phyloP scores from a whole-genome alignment of 2,797 vertebrate genomes.

The Spatula clypeata region DNA sequence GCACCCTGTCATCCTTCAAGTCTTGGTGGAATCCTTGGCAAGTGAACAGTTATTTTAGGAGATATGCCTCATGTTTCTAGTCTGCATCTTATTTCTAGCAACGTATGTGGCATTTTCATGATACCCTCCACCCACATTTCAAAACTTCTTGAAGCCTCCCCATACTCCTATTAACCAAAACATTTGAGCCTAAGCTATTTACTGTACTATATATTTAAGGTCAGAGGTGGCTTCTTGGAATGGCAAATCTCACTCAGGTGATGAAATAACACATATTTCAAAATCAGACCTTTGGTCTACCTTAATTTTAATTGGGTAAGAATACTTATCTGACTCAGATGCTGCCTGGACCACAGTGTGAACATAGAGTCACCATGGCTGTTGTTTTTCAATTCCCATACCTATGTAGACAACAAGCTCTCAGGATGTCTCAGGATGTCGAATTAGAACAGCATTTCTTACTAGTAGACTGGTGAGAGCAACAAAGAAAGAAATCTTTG shows the following conservation, averaged over 20 bases:
- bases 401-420: neutral
- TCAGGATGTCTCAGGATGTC: neutral
- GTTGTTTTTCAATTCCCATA: neutral
- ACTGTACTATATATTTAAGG: fast-evolving
- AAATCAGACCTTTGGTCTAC: fast-evolving
- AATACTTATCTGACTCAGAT: neutral
- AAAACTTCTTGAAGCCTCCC: neutral
- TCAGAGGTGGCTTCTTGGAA: neutral
- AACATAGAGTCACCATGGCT: neutral
- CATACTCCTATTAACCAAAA: neutral
- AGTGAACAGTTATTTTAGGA: constrained; percentile 37
- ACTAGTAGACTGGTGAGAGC: neutral
- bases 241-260: neutral
- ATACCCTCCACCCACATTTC: neutral
- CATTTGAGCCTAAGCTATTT: neutral
- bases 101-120: neutral
- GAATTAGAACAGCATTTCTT: neutral
- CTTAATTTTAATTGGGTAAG: neutral
- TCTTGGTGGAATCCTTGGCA: neutral
- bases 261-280: fast-evolving
- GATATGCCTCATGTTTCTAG: neutral
- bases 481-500: neutral
- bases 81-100: neutral
- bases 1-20: constrained; percentile 48
- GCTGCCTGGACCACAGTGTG: neutral